Evolutionary conservation across 2,888 invertebrate genomes (phyloP).

Genomic region (Apodemia duryi): DNA sequence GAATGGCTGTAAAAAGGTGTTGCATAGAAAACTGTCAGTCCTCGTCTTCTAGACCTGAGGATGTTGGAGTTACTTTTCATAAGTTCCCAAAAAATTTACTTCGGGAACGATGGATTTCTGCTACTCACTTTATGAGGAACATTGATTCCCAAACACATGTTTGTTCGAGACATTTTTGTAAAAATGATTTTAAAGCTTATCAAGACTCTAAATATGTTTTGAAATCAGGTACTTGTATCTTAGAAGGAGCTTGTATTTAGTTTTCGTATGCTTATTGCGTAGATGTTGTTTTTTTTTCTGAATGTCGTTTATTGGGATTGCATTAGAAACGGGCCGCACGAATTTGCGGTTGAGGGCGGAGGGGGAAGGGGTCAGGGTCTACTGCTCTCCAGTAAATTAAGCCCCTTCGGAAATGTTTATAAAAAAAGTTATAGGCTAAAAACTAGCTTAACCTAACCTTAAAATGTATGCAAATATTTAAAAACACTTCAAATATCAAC

Average conservation of each 20-base stretch:
- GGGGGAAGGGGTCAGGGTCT: too few species aligned
- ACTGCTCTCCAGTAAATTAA: too few species aligned
- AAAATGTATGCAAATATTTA: too few species aligned
- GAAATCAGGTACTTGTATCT: conserved; percentile 66
- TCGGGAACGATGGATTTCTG: conserved; percentile 82
- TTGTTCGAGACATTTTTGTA: conserved; percentile 87
- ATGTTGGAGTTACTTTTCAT: conserved; percentile 86
- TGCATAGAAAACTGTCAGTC: conserved; percentile 81
- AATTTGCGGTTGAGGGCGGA: too few species aligned
- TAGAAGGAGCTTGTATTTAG: conserved; percentile 25
- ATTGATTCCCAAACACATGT: conserved; percentile 81
- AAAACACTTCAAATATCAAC: too few species aligned
- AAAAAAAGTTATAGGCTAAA: too few species aligned
- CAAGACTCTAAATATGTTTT: conserved; percentile 85
- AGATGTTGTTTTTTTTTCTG: background rate
- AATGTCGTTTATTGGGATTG: too few species aligned
- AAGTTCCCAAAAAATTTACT: conserved; percentile 84
- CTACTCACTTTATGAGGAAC: conserved; percentile 77
- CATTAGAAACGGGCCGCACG: too few species aligned
- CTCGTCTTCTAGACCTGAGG: conserved; percentile 79
- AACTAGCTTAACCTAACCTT: too few species aligned
- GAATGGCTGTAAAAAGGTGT: conserved; percentile 82
- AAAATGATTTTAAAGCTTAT: conserved; percentile 84
- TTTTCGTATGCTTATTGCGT: conserved; percentile 17
- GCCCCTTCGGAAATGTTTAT: too few species aligned